Percentiles rank a stretch among this genome's conserved stretches.
Evolutionary conservation across 2,113 vertebrate genomes (phyloP).

Genomic region (Oenanthe melanoleuca): DNA sequence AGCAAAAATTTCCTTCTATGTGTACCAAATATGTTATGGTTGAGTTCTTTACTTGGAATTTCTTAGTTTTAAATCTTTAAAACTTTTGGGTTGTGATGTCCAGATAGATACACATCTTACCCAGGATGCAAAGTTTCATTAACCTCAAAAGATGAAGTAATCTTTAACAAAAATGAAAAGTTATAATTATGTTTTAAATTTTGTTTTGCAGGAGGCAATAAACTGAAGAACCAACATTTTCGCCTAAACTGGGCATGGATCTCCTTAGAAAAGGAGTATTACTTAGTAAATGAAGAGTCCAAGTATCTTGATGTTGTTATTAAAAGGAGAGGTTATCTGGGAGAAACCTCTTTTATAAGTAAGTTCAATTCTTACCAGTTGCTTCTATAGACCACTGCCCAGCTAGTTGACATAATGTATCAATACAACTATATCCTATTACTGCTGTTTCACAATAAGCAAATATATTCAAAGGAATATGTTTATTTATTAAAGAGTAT

Average conservation of each 20-base stretch:
- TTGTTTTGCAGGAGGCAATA: conserved; percentile 87
- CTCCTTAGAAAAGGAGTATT: conserved; percentile 89
- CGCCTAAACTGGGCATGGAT: conserved; percentile 96
- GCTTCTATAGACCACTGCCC: not conserved
- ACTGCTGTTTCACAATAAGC: not conserved
- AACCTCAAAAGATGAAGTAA: not conserved
- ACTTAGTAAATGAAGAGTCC: conserved; percentile 88
- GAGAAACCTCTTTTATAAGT: conserved; percentile 96
- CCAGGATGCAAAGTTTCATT: not conserved
- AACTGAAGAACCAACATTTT: conserved; percentile 89
- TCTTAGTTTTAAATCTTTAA: not conserved
- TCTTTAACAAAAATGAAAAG: conserved; percentile 54
- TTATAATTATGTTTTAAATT: not conserved
- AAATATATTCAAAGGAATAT: not conserved
- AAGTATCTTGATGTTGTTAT: conserved; percentile 89
- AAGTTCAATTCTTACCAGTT: conserved; percentile 66
- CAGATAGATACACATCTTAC: not conserved
- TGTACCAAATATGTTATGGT: not conserved
- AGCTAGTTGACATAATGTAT: not conserved
- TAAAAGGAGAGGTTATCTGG: conserved; percentile 90
- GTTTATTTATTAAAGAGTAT: not conserved
- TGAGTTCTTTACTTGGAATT: not conserved
- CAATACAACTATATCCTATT: not conserved
- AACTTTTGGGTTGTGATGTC: not conserved
- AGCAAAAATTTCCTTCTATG: not conserved